Conservation (phyloP, 2,888 invertebrate species). For the Melanophora roralis region DNA sequence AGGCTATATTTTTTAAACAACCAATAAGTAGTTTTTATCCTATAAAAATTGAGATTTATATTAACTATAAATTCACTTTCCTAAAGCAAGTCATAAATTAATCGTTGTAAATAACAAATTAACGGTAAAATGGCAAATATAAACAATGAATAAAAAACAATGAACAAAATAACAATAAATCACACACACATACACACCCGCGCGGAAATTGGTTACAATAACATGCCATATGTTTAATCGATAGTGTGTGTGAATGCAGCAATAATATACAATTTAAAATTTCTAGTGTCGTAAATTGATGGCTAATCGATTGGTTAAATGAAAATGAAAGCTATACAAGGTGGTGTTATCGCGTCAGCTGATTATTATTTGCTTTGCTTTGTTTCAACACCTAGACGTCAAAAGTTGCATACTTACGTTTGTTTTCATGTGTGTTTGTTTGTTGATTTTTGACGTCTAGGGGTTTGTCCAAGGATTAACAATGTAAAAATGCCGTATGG, state of each 20-base stretch:
- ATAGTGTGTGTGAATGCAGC: not conserved
- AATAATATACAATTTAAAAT: not conserved
- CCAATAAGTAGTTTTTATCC: too few relatives aligned
- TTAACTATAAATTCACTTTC: not conserved
- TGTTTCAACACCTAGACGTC: too few relatives aligned
- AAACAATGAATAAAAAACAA: not conserved
- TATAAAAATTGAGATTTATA: too few relatives aligned
- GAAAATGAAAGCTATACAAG: too few relatives aligned
- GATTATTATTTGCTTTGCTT: too few relatives aligned
- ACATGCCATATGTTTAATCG: slow-evolving; percentile 42
- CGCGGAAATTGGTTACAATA: slow-evolving; percentile 24
- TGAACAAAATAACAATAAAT: not conserved
- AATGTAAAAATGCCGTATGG: too few relatives aligned
- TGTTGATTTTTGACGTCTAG: too few relatives aligned
- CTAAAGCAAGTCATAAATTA: not conserved
- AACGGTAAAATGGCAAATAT: slow-evolving; percentile 6
- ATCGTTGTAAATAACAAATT: not conserved
- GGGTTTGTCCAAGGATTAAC: too few relatives aligned
- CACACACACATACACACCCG: not conserved
- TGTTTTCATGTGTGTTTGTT: too few relatives aligned
- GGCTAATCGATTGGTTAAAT: not conserved
- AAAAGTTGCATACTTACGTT: too few relatives aligned
- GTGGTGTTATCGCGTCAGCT: too few relatives aligned
- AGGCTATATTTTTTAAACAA: too few relatives aligned
- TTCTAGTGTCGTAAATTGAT: not conserved